A percentile compares a stretch with the other conserved stretches of the same genome.
Conservation (phyloP, 2,113 vertebrate species). For the Ctenodactylus gundi region DNA sequence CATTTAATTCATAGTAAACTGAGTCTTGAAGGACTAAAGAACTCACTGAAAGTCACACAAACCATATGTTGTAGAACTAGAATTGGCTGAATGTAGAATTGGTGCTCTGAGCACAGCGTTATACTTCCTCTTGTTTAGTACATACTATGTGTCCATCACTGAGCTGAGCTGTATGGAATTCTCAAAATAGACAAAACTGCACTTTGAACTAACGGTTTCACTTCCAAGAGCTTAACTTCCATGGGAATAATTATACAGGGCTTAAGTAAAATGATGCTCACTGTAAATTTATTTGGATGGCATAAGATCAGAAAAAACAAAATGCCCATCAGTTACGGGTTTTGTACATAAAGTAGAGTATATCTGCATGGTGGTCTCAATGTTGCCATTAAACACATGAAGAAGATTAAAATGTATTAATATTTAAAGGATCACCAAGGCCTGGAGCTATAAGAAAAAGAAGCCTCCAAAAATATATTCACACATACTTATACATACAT, state of each 20-base stretch:
- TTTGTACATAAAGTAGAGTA: neutral
- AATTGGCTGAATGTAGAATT: neutral
- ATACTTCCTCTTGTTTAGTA: neutral
- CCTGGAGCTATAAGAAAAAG: neutral
- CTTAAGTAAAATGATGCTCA: neutral
- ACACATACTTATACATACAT: neutral
- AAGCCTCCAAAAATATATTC: neutral
- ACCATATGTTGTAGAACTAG: neutral
- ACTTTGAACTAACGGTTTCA: neutral
- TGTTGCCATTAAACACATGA: neutral
- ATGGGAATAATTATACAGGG: neutral
- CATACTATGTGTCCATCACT: neutral
- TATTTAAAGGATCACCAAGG: neutral
- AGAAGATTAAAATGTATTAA: neutral
- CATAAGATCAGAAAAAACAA: neutral
- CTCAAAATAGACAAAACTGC: neutral
- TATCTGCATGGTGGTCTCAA: neutral
- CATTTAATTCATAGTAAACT: neutral
- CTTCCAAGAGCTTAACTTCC: slow-evolving; percentile 11
- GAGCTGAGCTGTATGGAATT: neutral
- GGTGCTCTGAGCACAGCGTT: neutral
- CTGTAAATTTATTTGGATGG: neutral
- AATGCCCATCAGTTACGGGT: neutral
- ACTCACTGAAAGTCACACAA: neutral
- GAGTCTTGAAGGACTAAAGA: neutral